Evolutionary conservation across 1,140 invertebrate genomes (phyloP).

Genomic region (Cydia amplana): DNA sequence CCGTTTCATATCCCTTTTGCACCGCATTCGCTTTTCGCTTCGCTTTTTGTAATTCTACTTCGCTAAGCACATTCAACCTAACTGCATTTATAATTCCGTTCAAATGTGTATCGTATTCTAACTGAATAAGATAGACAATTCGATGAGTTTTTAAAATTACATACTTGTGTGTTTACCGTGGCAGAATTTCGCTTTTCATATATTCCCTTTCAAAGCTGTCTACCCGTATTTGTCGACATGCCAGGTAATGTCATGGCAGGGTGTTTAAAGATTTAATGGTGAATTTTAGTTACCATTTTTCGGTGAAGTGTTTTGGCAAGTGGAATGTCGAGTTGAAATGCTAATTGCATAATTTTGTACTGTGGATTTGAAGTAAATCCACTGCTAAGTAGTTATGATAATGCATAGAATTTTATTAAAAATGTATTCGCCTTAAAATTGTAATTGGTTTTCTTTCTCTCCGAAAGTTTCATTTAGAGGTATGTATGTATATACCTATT

Average conservation of each 20-base stretch:
- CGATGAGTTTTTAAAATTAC: not conserved
- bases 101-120: not conserved
- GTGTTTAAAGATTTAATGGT: slow-evolving; percentile 22
- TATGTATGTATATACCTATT: too few species aligned
- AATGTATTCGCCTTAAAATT: not conserved
- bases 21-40: slow-evolving; percentile 2
- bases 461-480: not conserved
- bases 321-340: slow-evolving; percentile 8
- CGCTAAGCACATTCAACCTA: not conserved
- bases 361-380: not conserved
- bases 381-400: not conserved
- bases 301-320: slow-evolving; percentile 11
- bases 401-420: not conserved
- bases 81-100: not conserved
- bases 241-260: slow-evolving; percentile 15
- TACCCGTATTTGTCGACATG: slow-evolving; percentile 5
- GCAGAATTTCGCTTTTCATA: slow-evolving; percentile 28
- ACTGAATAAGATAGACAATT: not conserved
- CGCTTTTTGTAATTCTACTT: not conserved
- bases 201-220: slow-evolving; percentile 24
- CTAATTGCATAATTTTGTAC: slow-evolving; percentile 5
- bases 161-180: not conserved
- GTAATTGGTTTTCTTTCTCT: not conserved
- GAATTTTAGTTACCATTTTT: not conserved
- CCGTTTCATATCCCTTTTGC: slow-evolving; percentile 15